phyloP scores from a whole-genome alignment of 2,113 vertebrate species.

The Xyrauchen texanus region DNA sequence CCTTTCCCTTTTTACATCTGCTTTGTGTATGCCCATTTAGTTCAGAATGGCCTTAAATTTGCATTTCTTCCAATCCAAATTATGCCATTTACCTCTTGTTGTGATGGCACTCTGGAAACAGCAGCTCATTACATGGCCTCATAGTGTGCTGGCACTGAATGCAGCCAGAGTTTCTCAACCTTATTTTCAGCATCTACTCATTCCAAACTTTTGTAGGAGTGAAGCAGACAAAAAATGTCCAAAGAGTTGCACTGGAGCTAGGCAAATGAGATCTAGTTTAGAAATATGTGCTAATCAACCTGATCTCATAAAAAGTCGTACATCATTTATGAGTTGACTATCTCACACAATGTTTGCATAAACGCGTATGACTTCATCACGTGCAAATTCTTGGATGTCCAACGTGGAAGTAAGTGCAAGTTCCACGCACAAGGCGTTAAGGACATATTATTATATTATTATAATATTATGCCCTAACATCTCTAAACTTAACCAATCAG shows the following conservation, averaged over 20 bases:
- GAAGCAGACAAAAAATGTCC: neutral
- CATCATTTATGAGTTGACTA: no score
- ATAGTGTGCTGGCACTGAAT: slow-evolving; percentile 2
- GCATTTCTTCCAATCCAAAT: slow-evolving; percentile 18
- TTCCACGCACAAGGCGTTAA: no score
- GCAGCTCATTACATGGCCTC: slow-evolving; percentile 4
- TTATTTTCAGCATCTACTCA: neutral
- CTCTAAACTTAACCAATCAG: no score
- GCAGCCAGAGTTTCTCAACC: slow-evolving; percentile 11
- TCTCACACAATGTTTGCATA: no score
- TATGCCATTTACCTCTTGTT: slow-evolving; percentile 37
- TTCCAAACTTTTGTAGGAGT: slow-evolving; percentile 17
- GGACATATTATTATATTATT: no score
- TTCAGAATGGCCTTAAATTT: slow-evolving; percentile 21
- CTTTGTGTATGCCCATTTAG: neutral
- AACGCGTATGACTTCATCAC: no score
- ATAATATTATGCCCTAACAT: no score
- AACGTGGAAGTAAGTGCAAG: no score
- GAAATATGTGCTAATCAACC: neutral
- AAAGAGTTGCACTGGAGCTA: neutral
- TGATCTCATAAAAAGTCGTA: no score
- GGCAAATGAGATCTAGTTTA: slow-evolving; percentile 9
- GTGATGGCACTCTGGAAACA: slow-evolving; percentile 9
- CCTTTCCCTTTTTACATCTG: neutral
- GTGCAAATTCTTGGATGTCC: no score